Evolutionary conservation across 2,113 vertebrate genomes (phyloP).

Genomic region (Platycercus adscitus): DNA sequence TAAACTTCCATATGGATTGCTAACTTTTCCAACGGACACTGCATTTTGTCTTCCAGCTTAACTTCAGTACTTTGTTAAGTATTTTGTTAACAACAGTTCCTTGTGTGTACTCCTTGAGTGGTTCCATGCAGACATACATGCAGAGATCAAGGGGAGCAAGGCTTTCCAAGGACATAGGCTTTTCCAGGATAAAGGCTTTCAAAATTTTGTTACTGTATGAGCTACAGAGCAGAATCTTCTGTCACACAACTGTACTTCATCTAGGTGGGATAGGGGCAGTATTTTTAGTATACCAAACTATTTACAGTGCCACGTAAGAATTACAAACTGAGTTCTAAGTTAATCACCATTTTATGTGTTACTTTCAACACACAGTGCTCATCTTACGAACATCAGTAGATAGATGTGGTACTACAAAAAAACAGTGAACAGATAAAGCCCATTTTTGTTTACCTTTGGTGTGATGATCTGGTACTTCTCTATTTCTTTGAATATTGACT

Average conservation of each 20-base stretch:
- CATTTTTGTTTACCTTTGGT: not conserved
- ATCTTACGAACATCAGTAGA: not conserved
- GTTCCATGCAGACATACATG: not conserved
- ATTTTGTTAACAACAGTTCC: not conserved
- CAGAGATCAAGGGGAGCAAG: not conserved
- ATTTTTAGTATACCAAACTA: not conserved
- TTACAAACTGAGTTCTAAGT: not conserved
- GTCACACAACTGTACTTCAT: not conserved
- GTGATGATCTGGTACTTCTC: not conserved
- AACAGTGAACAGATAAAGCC: not conserved
- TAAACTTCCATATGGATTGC: not conserved
- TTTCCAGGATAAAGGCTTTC: not conserved
- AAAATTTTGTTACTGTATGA: not conserved
- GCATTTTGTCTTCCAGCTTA: not conserved
- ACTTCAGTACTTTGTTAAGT: not conserved
- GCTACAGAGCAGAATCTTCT: not conserved
- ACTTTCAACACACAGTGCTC: not conserved
- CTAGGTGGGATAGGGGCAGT: not conserved
- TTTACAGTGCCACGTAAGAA: not conserved
- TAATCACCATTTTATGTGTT: not conserved
- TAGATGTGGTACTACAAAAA: not conserved
- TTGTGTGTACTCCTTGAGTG: not conserved
- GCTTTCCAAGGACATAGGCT: not conserved
- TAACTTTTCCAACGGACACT: not conserved
- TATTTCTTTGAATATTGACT: not conserved